Evolutionary conservation across 1,140 invertebrate genomes (phyloP), one percentile per base, ranked within the genome.

Genomic region (Trichonephila clavipes): DNA sequence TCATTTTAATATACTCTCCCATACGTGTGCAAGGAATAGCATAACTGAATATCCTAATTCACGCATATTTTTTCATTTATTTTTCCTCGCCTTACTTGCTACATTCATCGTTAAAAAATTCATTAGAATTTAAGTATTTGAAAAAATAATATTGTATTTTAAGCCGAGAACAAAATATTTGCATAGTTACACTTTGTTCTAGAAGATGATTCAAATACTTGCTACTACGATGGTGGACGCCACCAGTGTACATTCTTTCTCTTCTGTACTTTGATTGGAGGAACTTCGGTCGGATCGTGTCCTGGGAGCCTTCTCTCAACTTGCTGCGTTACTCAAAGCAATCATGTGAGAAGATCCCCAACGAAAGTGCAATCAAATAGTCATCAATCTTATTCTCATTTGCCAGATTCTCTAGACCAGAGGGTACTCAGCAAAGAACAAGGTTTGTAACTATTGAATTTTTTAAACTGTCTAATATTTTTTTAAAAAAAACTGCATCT

Each of bases 231-330:
- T 8, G 94, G 94, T 24, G 88, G 69, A 59, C 58, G 81, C 12
- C 94, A 94, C 51, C 94, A 94, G 24, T 94, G 94, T 69, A 86
- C 82, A 19, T 94, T 94, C 64, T 94, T 94, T 19, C 90, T 94
- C 7, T 93, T 94, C 40, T 94, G 94, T 34, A 14, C 58, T 16
- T 59, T 94, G 16, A 83, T 62, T 77, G 94, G 94, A 44, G 94
- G 94, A 10, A 86, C 94, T n/a, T 83, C 94, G 0, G 94, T 88
- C 7, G 61, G 90, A 3, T 61, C 87, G 58, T 94, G 94, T 28
- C 87, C 88, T 44, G 92, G 94, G n/a, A 90, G 44, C 51, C 69
- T 94, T 2, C 24, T 92, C 2, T 93, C 90, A 2, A 88, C 94
- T 18, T 94, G 94, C 58, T 94, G 94, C 44, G 82, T 94, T 14